These are phyloP conservation scores for Leptinotarsa defecta DNA, from an alignment of 1,140 invertebrate species.

Conservation along the genomic window DNA sequence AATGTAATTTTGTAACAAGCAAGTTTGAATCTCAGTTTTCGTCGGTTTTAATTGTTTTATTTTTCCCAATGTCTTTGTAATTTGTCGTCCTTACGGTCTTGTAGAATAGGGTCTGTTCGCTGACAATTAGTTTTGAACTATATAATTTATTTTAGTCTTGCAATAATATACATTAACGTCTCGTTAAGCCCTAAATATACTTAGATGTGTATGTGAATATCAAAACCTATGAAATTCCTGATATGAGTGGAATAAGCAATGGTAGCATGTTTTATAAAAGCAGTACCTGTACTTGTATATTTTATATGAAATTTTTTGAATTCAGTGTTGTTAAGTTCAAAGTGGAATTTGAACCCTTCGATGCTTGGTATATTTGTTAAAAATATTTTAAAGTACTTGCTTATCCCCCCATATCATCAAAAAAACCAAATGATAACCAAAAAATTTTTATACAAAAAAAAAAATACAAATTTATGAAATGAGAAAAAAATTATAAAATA, in stretches of 20 bases:
- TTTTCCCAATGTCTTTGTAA: no score
- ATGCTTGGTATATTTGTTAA: neutral
- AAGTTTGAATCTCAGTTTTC: no score
- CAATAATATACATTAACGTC: neutral
- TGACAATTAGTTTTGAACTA: no score
- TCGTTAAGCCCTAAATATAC: neutral
- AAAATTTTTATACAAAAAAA: conserved; percentile 16
- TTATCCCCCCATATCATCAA: conserved; percentile 14
- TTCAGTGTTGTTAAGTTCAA: neutral
- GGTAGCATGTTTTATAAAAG: neutral
- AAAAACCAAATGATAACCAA: conserved; percentile 19
- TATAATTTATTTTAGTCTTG: neutral
- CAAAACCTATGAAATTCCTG: neutral
- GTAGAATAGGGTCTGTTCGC: no score
- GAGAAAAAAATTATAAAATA: conserved; percentile 17
- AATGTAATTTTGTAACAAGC: no score
- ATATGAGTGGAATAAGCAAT: neutral
- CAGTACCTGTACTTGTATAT: neutral
- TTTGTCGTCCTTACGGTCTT: no score
- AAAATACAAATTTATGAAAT: neutral
- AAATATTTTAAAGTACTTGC: conserved; percentile 9
- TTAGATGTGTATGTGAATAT: conserved; percentile 13
- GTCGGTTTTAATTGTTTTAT: no score
- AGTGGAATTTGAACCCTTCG: no score
- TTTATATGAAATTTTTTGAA: neutral